phyloP scores from a whole-genome alignment of 2,113 vertebrate species.

The Gorsachius goisagi region DNA sequence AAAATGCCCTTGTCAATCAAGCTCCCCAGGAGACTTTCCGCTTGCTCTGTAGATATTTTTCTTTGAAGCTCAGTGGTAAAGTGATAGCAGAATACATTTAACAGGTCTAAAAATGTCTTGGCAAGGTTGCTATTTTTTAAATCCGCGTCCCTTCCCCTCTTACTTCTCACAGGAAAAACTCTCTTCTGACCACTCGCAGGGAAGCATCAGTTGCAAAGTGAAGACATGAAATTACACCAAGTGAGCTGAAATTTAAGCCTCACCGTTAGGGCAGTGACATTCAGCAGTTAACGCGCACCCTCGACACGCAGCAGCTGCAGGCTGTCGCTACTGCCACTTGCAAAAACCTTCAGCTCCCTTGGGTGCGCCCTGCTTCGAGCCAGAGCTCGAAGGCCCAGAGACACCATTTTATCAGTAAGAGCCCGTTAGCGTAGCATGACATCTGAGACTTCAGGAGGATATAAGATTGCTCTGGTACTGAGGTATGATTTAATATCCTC shows the following conservation, averaged over 20 bases:
- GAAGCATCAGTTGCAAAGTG: not conserved
- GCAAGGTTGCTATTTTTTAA: not conserved
- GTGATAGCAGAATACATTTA: slow-evolving; percentile 31
- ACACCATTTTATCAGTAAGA: not conserved
- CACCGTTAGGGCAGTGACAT: slow-evolving; percentile 38
- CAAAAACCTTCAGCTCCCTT: not conserved
- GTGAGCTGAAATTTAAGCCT: slow-evolving; percentile 84
- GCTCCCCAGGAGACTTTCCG: not conserved
- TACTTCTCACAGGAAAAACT: not conserved
- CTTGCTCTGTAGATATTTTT: slow-evolving; percentile 31
- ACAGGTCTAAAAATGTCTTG: slow-evolving; percentile 43
- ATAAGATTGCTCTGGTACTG: not conserved
- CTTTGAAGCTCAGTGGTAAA: slow-evolving; percentile 26
- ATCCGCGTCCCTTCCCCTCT: not conserved
- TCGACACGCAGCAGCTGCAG: slow-evolving; percentile 52
- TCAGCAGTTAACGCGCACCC: not conserved
- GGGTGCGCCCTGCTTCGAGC: not conserved
- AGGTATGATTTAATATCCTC: slow-evolving; percentile 52
- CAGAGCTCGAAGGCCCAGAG: not conserved
- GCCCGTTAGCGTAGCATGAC: not conserved
- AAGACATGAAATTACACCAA: slow-evolving; percentile 76
- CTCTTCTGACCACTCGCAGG: not conserved
- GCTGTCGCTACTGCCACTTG: slow-evolving; percentile 21
- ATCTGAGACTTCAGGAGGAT: slow-evolving; percentile 4
- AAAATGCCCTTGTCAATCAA: not conserved